Percentiles rank a stretch among this genome's conserved stretches.
phyloP scores from a whole-genome alignment of 2,797 vertebrate species.

The Microchirus variegatus region DNA sequence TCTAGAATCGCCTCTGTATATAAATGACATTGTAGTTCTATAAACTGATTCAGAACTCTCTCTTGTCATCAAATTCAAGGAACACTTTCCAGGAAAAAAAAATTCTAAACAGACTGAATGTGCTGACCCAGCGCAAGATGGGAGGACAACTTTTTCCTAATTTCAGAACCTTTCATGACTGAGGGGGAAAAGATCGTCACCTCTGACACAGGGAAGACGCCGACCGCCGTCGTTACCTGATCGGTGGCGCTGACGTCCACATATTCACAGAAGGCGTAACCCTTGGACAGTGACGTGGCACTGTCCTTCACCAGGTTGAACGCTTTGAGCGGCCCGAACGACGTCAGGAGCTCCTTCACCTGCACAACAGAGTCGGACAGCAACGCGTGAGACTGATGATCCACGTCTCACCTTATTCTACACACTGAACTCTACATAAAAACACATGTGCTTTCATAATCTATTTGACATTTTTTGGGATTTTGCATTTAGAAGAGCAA shows the following conservation, averaged over 20 bases:
- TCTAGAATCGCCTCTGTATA: too few relatives aligned
- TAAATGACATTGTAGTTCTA: too few relatives aligned
- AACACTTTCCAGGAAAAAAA: too few relatives aligned
- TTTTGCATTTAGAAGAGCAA: too few relatives aligned
- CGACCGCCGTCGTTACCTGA: slow-evolving; percentile 60
- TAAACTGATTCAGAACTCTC: too few relatives aligned
- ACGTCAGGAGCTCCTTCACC: slow-evolving; percentile 85
- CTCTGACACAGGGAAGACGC: background rate
- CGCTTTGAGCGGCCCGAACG: slow-evolving; percentile 84
- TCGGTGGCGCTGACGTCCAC: slow-evolving; percentile 82
- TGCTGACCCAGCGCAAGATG: too few relatives aligned
- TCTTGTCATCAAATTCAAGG: too few relatives aligned
- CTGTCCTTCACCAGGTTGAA: slow-evolving; percentile 87
- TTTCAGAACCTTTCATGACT: too few relatives aligned
- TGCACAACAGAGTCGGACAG: slow-evolving; percentile 55
- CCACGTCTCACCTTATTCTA: slow-evolving; percentile 1
- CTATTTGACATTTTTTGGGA: slow-evolving; percentile 37
- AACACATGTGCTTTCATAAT: slow-evolving; percentile 14
- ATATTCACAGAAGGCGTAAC: slow-evolving; percentile 86
- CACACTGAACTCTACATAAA: slow-evolving; percentile 45
- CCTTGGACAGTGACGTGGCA: slow-evolving; percentile 85
- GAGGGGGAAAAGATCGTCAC: too few relatives aligned
- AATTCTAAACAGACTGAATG: too few relatives aligned
- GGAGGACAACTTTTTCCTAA: too few relatives aligned
- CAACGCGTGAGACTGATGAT: slow-evolving; percentile 10